Conservation (phyloP, 2,888 invertebrate species). For the Brassicogethes aeneus region DNA sequence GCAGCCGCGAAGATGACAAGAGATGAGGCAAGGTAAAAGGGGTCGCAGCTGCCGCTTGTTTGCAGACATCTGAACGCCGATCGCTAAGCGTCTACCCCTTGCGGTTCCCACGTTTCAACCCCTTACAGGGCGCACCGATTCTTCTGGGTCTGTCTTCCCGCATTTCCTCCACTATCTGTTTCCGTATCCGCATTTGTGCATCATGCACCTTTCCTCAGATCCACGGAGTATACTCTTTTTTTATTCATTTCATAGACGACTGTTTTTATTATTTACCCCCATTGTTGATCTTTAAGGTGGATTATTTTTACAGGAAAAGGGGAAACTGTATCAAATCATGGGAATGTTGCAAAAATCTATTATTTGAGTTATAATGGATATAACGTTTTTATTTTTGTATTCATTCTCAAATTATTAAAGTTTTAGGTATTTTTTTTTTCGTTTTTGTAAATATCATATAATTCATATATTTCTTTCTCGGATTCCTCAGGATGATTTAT, state of each 20-base stretch:
- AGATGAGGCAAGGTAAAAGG: constrained; percentile 1
- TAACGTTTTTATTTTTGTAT: neutral
- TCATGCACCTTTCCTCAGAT: neutral
- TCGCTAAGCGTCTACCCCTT: constrained; percentile 28
- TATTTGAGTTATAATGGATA: no score
- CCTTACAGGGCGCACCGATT: constrained; percentile 19
- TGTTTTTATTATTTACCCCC: neutral
- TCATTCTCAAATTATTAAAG: neutral
- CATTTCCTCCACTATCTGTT: neutral
- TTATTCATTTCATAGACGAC: neutral
- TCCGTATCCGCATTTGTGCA: neutral
- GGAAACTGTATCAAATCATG: neutral
- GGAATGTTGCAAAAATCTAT: neutral
- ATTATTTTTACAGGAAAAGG: neutral
- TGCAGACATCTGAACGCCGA: constrained; percentile 25
- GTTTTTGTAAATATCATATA: no score
- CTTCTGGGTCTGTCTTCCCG: neutral
- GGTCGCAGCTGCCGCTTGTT: constrained; percentile 25
- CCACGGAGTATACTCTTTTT: no score
- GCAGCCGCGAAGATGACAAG: neutral
- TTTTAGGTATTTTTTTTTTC: neutral
- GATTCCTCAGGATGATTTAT: no score
- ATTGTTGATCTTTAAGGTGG: neutral
- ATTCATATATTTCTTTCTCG: no score
- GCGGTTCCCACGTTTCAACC: constrained; percentile 36